These are phyloP conservation scores for Catharus minimus DNA, from an alignment of 2,113 vertebrate species.

Conservation along the genomic window DNA sequence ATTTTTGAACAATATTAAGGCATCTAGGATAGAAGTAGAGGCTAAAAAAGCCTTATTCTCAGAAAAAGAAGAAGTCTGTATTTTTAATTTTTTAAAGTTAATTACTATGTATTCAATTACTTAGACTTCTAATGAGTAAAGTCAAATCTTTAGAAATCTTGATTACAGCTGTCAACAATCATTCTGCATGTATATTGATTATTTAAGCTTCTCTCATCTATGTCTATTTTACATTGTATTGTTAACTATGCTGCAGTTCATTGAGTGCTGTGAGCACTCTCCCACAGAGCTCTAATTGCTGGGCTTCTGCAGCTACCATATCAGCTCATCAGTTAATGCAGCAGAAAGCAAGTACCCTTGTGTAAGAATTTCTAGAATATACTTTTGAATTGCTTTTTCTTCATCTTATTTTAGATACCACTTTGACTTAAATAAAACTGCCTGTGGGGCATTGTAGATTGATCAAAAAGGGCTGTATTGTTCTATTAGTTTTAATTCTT, in stretches of 20 bases:
- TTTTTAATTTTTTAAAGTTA: background rate
- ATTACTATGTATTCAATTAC: background rate
- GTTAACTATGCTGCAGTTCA: background rate
- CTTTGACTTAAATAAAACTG: conserved; percentile 64
- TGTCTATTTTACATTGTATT: background rate
- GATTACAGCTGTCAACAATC: background rate
- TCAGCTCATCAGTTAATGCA: conserved; percentile 38
- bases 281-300: conserved; percentile 17
- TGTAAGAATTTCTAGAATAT: conserved; percentile 32
- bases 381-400: conserved; percentile 42
- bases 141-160: background rate
- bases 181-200: background rate
- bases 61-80: background rate
- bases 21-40: background rate
- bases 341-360: conserved; percentile 34
- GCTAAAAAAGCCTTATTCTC: background rate
- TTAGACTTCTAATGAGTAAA: conserved; percentile 15
- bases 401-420: conserved; percentile 64
- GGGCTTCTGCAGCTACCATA: background rate
- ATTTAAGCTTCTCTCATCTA: background rate
- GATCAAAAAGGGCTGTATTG: conserved; percentile 15
- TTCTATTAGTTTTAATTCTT: conserved; percentile 46
- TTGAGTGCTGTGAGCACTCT: background rate
- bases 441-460: background rate
- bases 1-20: background rate